Percentiles rank a stretch among this genome's conserved stretches.
phyloP scores from a whole-genome alignment of 2,888 invertebrate species.

The Himalopsyche anomala region DNA sequence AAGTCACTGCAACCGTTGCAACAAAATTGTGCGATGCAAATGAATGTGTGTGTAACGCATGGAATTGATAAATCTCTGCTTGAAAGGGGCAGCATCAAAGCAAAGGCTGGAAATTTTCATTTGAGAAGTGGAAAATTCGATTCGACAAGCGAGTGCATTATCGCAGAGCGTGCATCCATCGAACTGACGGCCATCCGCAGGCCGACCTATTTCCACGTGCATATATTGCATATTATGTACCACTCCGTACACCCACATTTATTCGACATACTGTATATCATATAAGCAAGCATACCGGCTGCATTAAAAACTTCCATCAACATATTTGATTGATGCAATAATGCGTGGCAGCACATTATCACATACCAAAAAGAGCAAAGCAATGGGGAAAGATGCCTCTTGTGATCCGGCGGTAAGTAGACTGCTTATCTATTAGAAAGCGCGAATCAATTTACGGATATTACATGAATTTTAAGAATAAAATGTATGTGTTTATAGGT shows the following conservation, averaged over 20 bases:
- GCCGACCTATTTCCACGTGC: neutral
- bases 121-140: neutral
- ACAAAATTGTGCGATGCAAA: too few relatives aligned
- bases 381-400: too few relatives aligned
- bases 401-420: too few relatives aligned
- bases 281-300: neutral
- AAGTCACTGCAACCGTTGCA: too few relatives aligned
- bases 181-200: neutral
- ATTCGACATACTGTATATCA: neutral
- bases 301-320: too few relatives aligned
- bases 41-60: neutral
- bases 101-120: slow-evolving; percentile 1
- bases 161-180: slow-evolving; percentile 13
- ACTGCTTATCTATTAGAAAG: too few relatives aligned
- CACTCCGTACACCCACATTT: neutral
- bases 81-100: neutral
- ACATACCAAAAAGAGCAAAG: too few relatives aligned
- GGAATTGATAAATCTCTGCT: neutral
- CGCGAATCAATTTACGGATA: too few relatives aligned
- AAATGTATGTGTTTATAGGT: too few relatives aligned
- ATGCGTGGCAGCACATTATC: too few relatives aligned
- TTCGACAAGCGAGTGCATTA: slow-evolving; percentile 24
- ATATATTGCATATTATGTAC: neutral
- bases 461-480: too few relatives aligned
- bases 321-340: too few relatives aligned